phyloP scores from a whole-genome alignment of 2,888 invertebrate species.

The Lydus trimaculatus region DNA sequence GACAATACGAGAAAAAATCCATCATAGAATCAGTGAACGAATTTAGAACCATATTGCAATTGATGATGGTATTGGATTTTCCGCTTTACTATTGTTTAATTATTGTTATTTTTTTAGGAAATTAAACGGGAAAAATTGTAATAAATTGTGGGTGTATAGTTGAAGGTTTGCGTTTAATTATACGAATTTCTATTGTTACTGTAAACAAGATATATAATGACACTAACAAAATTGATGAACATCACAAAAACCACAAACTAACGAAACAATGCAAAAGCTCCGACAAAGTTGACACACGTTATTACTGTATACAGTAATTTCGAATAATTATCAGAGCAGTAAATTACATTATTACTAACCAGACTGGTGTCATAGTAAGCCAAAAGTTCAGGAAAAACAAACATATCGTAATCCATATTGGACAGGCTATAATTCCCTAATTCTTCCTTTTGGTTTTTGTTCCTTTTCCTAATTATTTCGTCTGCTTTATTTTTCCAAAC shows the following conservation, averaged over 20 bases:
- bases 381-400: slow-evolving; percentile 69
- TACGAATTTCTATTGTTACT: slow-evolving; percentile 21
- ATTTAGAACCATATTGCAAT: not conserved
- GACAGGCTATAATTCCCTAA: not conserved
- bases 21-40: not conserved
- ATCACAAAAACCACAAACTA: slow-evolving; percentile 25
- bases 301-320: not conserved
- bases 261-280: slow-evolving; percentile 20
- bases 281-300: slow-evolving; percentile 6
- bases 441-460: not conserved
- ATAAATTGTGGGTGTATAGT: slow-evolving; percentile 5
- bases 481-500: slow-evolving; percentile 9
- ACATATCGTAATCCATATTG: slow-evolving; percentile 71
- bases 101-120: not conserved
- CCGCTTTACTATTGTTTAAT: not conserved
- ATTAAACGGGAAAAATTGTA: not conserved
- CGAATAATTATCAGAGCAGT: slow-evolving; percentile 17
- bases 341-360: slow-evolving; percentile 57
- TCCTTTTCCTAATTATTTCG: slow-evolving; percentile 2
- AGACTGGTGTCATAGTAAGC: slow-evolving; percentile 68
- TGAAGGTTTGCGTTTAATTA: slow-evolving; percentile 20
- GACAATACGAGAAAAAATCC: not conserved
- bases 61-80: not conserved
- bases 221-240: slow-evolving; percentile 27
- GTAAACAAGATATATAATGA: slow-evolving; percentile 17